A percentile compares a stretch with the other conserved stretches of the same genome.
These are phyloP conservation scores for Eutrigla gurnardus DNA, from an alignment of 2,797 vertebrate genomes.

Conservation along the genomic window DNA sequence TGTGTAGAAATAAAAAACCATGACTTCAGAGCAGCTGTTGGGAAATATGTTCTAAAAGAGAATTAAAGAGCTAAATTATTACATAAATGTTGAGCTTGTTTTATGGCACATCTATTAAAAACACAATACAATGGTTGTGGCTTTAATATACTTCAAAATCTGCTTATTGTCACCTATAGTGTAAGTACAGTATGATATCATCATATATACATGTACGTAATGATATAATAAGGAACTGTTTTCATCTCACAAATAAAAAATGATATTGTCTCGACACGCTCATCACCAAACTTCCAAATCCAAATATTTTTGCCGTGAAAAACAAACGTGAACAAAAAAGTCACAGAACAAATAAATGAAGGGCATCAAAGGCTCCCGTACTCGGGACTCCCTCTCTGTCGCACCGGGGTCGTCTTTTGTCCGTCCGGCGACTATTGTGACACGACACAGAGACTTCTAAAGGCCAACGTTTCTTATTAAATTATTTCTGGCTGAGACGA, in stretches of 20 bases:
- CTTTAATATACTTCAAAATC: neutral
- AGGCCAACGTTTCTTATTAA: conserved; percentile 88
- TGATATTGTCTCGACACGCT: neutral
- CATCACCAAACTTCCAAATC: conserved; percentile 41
- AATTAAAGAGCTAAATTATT: neutral
- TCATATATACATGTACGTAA: neutral
- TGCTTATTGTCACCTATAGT: neutral
- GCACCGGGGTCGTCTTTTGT: conserved; percentile 83
- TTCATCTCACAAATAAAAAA: no score
- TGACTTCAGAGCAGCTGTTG: neutral
- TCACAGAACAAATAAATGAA: conserved; percentile 77
- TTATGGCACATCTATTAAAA: neutral
- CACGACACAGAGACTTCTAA: conserved; percentile 83
- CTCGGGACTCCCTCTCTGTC: conserved; percentile 82
- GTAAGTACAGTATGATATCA: neutral
- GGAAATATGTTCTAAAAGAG: neutral
- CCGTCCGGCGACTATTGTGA: conserved; percentile 82
- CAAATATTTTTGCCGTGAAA: conserved; percentile 72
- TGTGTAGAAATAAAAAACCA: neutral
- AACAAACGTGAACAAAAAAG: conserved; percentile 76
- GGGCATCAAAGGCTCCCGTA: conserved; percentile 77
- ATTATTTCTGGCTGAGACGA: conserved; percentile 92
- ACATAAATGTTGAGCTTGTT: neutral
- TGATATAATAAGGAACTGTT: neutral
- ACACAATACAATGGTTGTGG: neutral